Percentiles rank a stretch among this genome's conserved stretches.
Conservation (phyloP, 2,797 vertebrate genomes). For the Hozukius guyotensis region DNA sequence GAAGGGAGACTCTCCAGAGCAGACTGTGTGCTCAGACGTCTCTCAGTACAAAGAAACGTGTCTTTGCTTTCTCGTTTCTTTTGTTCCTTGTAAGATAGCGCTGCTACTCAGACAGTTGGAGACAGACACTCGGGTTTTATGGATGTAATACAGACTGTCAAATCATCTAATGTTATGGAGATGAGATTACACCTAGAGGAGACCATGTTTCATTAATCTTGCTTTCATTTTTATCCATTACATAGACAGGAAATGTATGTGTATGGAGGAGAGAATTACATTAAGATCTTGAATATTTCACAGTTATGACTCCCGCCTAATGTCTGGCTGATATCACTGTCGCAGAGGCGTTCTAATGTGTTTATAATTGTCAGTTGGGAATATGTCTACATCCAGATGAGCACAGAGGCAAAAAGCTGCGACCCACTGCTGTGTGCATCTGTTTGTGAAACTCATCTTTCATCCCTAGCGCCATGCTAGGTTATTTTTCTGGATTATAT, state of each 20-base stretch:
- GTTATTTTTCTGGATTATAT: conserved; percentile 45
- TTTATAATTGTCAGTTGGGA: conserved; percentile 6
- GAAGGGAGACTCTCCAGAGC: conserved; percentile 45
- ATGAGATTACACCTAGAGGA: conserved; percentile 14
- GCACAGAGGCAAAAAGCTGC: conserved; percentile 15
- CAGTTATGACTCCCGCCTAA: neutral
- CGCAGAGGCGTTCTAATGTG: neutral
- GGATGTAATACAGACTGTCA: neutral
- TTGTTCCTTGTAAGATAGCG: neutral
- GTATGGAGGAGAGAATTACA: neutral
- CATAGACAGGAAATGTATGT: neutral
- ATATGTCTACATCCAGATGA: conserved; percentile 23
- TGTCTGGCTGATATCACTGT: neutral
- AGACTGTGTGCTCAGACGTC: conserved; percentile 14
- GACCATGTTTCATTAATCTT: conserved; percentile 15
- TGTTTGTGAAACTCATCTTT: conserved; percentile 16
- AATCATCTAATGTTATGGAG: neutral
- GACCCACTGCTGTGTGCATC: conserved; percentile 17
- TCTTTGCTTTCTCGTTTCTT: conserved; percentile 35
- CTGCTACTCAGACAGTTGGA: neutral
- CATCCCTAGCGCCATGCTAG: neutral
- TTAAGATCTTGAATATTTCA: conserved; percentile 27
- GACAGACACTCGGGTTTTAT: neutral
- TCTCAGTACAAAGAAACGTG: neutral
- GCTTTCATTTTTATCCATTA: neutral